These are phyloP conservation scores for Enteromius mattozi DNA, from an alignment of 2,797 vertebrate species.

Conservation along the genomic window DNA sequence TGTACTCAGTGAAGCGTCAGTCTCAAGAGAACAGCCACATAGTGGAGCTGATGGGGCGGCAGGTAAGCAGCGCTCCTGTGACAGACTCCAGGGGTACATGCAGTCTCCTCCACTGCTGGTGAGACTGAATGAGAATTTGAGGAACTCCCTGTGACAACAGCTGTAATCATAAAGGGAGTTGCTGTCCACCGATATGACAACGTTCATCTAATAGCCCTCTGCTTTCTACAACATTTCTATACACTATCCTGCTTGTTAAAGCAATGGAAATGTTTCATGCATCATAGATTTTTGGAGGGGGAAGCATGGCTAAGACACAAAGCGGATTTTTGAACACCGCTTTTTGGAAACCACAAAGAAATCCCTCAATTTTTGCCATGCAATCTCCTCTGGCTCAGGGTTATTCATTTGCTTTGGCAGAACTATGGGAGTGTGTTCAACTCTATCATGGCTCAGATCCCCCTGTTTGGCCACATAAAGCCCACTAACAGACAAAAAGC, in stretches of 20 bases:
- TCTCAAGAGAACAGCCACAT: conserved; percentile 5
- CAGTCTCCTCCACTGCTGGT: neutral
- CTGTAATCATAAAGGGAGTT: neutral
- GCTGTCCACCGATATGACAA: neutral
- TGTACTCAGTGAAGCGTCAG: neutral
- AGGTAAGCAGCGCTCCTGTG: conserved; percentile 2
- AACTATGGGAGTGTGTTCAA: neutral
- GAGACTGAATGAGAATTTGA: conserved; percentile 21
- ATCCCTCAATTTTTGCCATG: conserved; percentile 2
- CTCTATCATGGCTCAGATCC: neutral
- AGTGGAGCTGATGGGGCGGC: neutral
- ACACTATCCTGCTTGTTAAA: conserved; percentile 11
- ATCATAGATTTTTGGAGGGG: conserved; percentile 11
- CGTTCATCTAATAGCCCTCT: neutral
- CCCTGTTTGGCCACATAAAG: neutral
- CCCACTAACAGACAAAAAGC: neutral
- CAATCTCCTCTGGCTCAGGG: neutral
- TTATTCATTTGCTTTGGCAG: neutral
- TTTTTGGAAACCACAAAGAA: conserved; percentile 2
- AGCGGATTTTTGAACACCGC: neutral
- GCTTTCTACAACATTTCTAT: conserved; percentile 11
- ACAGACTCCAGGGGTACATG: conserved; percentile 14
- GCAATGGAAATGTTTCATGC: conserved; percentile 12
- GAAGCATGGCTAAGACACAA: neutral
- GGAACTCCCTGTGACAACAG: conserved; percentile 23